These are phyloP conservation scores for Orthosia gracilis DNA, from an alignment of 2,888 invertebrate genomes.

Conservation along the genomic window DNA sequence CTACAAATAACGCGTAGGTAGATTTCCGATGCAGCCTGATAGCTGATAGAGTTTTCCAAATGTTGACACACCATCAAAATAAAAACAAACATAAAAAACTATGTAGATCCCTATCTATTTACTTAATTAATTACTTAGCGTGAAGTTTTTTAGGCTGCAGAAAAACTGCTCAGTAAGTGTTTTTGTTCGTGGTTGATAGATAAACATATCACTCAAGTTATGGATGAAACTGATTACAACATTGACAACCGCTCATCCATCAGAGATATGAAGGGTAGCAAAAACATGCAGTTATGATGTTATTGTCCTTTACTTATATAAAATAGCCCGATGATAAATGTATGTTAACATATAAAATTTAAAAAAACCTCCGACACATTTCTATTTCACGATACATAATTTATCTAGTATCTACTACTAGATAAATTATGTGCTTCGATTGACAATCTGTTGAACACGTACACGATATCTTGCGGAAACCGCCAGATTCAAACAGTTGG, in stretches of 20 bases:
- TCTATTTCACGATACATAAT: too few species aligned
- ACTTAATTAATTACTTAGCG: slow-evolving; percentile 55
- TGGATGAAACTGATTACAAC: slow-evolving; percentile 60
- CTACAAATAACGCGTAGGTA: neutral
- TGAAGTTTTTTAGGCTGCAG: slow-evolving; percentile 49
- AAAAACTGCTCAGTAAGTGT: slow-evolving; percentile 37
- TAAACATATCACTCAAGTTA: slow-evolving; percentile 48
- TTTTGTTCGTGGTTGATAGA: slow-evolving; percentile 36
- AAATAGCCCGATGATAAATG: too few species aligned
- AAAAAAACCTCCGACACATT: too few species aligned
- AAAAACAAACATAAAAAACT: slow-evolving; percentile 21
- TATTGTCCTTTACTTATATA: slow-evolving; percentile 49
- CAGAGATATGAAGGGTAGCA: slow-evolving; percentile 34
- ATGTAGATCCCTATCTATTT: slow-evolving; percentile 23
- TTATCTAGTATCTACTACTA: too few species aligned
- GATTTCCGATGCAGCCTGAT: too few species aligned
- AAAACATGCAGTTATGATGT: slow-evolving; percentile 42
- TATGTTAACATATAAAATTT: too few species aligned
- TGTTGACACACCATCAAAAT: slow-evolving; percentile 8
- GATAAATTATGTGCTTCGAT: too few species aligned
- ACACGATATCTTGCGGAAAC: too few species aligned
- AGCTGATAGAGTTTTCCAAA: neutral
- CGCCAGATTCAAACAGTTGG: too few species aligned
- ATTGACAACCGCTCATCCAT: slow-evolving; percentile 62
- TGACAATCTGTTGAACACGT: too few species aligned